Percentiles rank a stretch among this genome's conserved stretches.
These are phyloP conservation scores for Bombus waltoni DNA, from an alignment of 1,140 invertebrate species.

Conservation along the genomic window DNA sequence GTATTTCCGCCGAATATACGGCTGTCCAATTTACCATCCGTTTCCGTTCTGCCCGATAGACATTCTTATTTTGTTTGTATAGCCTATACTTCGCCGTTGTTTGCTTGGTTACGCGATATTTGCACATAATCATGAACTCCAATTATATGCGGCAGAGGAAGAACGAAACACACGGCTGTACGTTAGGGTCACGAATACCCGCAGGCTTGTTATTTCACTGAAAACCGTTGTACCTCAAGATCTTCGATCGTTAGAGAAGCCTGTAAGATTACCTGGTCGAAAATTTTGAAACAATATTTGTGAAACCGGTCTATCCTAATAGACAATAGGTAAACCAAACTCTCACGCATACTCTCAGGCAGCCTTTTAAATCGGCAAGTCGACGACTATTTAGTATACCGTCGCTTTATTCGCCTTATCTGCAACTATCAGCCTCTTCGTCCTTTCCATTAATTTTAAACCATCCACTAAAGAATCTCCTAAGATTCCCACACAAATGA, in stretches of 20 bases:
- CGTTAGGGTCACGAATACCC: conserved; percentile 61
- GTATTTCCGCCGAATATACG: background rate
- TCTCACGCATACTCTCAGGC: background rate
- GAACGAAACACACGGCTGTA: conserved; percentile 31
- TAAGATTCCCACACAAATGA: background rate
- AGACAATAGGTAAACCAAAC: conserved; percentile 34
- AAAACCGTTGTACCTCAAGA: conserved; percentile 70
- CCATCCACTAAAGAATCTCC: background rate
- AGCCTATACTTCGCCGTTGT: conserved; percentile 34
- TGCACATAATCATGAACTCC: conserved; percentile 66
- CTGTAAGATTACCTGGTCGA: conserved; percentile 35
- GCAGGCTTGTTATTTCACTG: conserved; percentile 73
- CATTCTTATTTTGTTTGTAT: conserved; percentile 50
- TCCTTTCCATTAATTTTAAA: too few relatives aligned
- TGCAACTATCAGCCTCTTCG: too few relatives aligned
- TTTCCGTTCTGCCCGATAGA: conserved; percentile 19
- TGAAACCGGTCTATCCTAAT: conserved; percentile 36
- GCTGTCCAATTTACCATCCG: conserved; percentile 13
- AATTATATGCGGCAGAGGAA: conserved; percentile 56
- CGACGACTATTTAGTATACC: background rate
- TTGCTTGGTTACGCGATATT: conserved; percentile 62
- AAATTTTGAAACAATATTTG: conserved; percentile 64
- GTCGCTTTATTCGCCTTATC: background rate
- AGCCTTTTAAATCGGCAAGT: background rate
- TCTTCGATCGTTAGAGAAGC: conserved; percentile 48